Evolutionary conservation across 2,888 invertebrate species (phyloP), one percentile per base, ranked within the genome.

Genomic region (Mimas tiliae): DNA sequence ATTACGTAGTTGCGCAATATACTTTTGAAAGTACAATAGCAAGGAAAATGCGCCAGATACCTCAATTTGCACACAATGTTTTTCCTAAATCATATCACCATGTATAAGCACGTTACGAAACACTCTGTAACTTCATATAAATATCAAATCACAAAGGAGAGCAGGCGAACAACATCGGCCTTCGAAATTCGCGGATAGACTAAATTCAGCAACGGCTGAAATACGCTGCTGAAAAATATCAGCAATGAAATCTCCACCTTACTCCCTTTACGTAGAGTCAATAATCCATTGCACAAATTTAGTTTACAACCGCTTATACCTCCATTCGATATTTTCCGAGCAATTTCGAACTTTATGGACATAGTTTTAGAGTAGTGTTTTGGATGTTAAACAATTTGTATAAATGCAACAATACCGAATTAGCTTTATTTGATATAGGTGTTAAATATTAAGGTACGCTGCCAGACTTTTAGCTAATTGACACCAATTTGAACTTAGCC

Each of bases 141-240:
- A 11, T 6, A 34, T 11, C 66, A 33, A 19, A 58, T 58, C 27
- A 53, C 6, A 62, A 62, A 62, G n/a, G 67, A 72, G 74, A 74
- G 55, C 63, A 67, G 53, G 65, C 69, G 70, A 74, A 75, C 78
- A 75, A 75, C 81, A 72, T 69, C 62, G 71, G 74, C 72, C 75
- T 70, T 71, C 73, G 72, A 70, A 74, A 71, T 66, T 70, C 77
- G 69, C 70, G 64, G 53, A 67, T 67, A 50, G 53, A 82, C 82
- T 82, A 83, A 79, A 72, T 69, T 68, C 65, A 45, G 66, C 65
- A 69, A 67, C 65, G 64, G 69, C 63, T 63, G 53, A 52, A 66
- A 58, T 12, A 47, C 63, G 42, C 52, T 66, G 47, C 63, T 62
- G 14, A 52, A 53, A 70, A 67, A 65, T 52, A 53, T 27, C 1